Conservation (phyloP, 2,113 vertebrate species). For the Corythornis cristatus region DNA sequence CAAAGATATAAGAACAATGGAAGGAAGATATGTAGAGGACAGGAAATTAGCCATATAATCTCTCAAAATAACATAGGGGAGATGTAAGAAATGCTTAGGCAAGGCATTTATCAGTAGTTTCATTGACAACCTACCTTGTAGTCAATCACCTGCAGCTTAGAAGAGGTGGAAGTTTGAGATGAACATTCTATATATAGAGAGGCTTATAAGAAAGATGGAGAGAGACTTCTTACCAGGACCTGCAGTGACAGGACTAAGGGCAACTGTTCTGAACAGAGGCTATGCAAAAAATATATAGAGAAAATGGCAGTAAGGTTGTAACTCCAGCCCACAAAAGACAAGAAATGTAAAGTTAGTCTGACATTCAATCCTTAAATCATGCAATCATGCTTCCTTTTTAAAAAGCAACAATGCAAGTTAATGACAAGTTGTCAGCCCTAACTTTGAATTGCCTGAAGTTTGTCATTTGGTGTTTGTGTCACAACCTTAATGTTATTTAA, state of each 20-base stretch:
- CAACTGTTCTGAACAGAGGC: neutral
- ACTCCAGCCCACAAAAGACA: conserved; percentile 70
- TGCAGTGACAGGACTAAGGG: neutral
- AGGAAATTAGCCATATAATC: neutral
- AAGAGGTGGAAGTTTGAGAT: neutral
- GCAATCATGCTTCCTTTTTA: conserved; percentile 52
- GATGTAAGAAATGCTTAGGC: neutral
- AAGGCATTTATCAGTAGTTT: neutral
- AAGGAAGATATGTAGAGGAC: neutral
- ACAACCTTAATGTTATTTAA: conserved; percentile 82
- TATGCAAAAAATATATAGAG: conserved; percentile 40
- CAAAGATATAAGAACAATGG: neutral
- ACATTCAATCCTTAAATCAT: conserved; percentile 74
- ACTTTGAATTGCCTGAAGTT: conserved; percentile 75
- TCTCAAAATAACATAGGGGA: neutral
- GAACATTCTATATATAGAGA: neutral
- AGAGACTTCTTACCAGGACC: neutral
- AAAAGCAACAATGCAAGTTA: conserved; percentile 65
- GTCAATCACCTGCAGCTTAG: neutral
- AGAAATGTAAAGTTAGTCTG: conserved; percentile 71
- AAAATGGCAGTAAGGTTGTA: conserved; percentile 73
- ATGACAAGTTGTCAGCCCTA: conserved; percentile 71
- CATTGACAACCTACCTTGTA: neutral
- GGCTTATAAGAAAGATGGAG: neutral
- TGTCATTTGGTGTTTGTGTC: conserved; percentile 80